Percentiles rank a stretch among this genome's conserved stretches.
phyloP scores from a whole-genome alignment of 2,888 invertebrate genomes.

The Hydroisotoma schaefferi region DNA sequence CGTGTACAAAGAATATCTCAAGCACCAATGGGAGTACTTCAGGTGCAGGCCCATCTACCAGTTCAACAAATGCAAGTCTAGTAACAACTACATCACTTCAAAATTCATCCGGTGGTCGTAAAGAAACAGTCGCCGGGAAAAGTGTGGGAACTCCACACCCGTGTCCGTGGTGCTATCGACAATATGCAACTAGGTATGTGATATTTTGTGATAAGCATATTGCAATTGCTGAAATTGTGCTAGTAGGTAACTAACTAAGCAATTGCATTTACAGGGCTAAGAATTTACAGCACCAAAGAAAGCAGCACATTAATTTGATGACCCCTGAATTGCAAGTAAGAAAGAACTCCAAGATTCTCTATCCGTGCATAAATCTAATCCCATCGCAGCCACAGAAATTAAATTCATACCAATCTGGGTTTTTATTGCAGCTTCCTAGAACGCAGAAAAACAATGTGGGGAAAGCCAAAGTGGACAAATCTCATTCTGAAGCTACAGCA shows the following conservation, averaged over 20 bases:
- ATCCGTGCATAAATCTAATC: not conserved
- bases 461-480: conserved; percentile 8
- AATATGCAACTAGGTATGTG: conserved; percentile 66
- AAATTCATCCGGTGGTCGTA: conserved; percentile 12
- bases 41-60: conserved; percentile 17
- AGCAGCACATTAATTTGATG: conserved; percentile 52
- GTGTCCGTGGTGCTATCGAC: conserved; percentile 78
- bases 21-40: conserved; percentile 13
- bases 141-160: conserved; percentile 67
- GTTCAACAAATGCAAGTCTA: conserved; percentile 15
- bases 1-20: conserved; percentile 8
- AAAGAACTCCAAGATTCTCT: not conserved
- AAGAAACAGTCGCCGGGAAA: conserved; percentile 59
- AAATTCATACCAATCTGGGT: not conserved
- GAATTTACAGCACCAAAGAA: conserved; percentile 57
- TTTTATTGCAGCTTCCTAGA: conserved; percentile 35
- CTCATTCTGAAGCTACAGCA: conserved; percentile 8
- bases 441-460: conserved; percentile 47
- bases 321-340: conserved; percentile 47
- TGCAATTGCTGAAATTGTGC: not conserved
- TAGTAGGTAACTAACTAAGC: not conserved
- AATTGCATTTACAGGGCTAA: too few species aligned
- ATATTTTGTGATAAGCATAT: not conserved
- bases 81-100: conserved; percentile 28
- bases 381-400: too few species aligned